Percentiles rank a stretch among this genome's conserved stretches.
Evolutionary conservation across 2,888 invertebrate genomes (phyloP).

Genomic region (Papilio elwesi): DNA sequence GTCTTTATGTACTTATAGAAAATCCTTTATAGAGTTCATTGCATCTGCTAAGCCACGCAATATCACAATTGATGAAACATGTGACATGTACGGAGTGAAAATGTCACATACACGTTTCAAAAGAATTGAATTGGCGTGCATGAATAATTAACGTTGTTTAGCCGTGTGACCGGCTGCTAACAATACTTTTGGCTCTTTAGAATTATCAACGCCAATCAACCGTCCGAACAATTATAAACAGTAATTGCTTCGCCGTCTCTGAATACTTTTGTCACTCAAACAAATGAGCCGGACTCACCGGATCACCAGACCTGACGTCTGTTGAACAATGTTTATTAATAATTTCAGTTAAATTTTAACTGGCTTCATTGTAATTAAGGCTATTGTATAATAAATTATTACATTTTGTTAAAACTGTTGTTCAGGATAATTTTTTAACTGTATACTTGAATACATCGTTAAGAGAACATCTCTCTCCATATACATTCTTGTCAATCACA

Average conservation of each 20-base stretch:
- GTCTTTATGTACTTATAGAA: neutral
- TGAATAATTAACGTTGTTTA: conserved; percentile 87
- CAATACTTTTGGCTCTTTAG: conserved; percentile 85
- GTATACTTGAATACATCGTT: neutral
- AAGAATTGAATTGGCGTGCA: conserved; percentile 58
- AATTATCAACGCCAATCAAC: conserved; percentile 85
- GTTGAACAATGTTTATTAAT: neutral
- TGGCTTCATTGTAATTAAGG: neutral
- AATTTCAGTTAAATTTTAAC: neutral
- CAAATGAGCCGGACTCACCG: conserved; percentile 9
- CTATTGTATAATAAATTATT: neutral
- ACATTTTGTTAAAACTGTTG: neutral
- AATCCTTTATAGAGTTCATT: conserved; percentile 2
- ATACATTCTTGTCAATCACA: neutral
- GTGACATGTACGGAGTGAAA: neutral
- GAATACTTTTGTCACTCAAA: conserved; percentile 29
- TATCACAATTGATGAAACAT: neutral
- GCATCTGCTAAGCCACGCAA: neutral
- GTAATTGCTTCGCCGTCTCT: conserved; percentile 49
- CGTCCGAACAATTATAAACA: conserved; percentile 54
- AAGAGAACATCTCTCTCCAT: neutral
- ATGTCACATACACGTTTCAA: conserved; percentile 1
- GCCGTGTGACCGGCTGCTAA: conserved; percentile 90
- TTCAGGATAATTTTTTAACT: neutral
- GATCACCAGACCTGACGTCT: neutral